Conservation (phyloP, 2,888 invertebrate genomes). For the Megaustenia siamemsis region DNA sequence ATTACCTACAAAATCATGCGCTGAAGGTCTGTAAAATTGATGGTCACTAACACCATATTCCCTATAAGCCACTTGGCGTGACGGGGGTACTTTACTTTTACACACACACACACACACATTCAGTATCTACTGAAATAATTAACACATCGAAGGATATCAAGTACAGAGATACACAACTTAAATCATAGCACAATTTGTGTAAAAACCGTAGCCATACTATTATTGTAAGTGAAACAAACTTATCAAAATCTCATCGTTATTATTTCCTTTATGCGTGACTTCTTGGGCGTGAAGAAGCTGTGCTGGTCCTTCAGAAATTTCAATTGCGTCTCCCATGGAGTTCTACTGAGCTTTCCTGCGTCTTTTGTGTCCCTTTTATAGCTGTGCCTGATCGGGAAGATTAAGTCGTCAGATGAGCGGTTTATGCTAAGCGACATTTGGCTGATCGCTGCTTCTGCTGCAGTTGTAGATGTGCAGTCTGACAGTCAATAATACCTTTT, state of each 20-base stretch:
- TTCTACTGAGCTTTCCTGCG: neutral
- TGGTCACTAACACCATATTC: too few species aligned
- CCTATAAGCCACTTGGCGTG: too few species aligned
- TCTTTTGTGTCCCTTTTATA: neutral
- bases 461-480: neutral
- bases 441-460: too few species aligned
- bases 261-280: constrained; percentile 9
- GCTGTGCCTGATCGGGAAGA: neutral
- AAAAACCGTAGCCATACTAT: too few species aligned
- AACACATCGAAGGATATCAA: too few species aligned
- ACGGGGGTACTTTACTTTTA: too few species aligned
- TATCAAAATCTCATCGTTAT: neutral
- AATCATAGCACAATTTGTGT: too few species aligned
- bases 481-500: neutral
- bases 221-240: neutral
- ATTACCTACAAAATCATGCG: too few species aligned
- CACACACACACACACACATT: too few species aligned
- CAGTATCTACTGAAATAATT: too few species aligned
- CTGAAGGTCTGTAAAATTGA: too few species aligned
- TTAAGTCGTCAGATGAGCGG: constrained; percentile 1
- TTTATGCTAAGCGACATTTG: constrained; percentile 1
- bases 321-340: neutral
- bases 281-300: constrained; percentile 12
- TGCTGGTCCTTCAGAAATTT: constrained; percentile 23
- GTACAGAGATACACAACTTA: too few species aligned